Evolutionary conservation across 2,888 invertebrate genomes (phyloP).

Genomic region (Apodemia duryi): DNA sequence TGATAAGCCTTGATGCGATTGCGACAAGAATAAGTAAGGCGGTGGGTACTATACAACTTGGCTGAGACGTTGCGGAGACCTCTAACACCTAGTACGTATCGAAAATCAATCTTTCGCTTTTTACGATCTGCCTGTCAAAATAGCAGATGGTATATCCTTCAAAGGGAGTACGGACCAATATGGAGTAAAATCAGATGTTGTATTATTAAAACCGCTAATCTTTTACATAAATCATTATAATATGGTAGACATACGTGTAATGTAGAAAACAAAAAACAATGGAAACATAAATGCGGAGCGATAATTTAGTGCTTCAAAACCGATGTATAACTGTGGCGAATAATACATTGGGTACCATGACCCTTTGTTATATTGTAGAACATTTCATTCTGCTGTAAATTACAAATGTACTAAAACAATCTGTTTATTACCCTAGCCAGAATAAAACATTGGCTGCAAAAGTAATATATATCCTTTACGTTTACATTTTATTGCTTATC

Average conservation of each 20-base stretch:
- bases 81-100: too few species aligned
- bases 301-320: conserved; percentile 5
- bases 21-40: too few species aligned
- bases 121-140: too few species aligned
- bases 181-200: too few species aligned
- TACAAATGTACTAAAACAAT: conserved; percentile 13
- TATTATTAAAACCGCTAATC: too few species aligned
- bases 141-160: too few species aligned
- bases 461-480: not conserved
- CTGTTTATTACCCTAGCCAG: conserved; percentile 2
- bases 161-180: too few species aligned
- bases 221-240: too few species aligned
- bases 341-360: not conserved
- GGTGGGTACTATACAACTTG: too few species aligned
- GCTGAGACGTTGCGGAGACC: too few species aligned
- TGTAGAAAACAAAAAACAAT: not conserved
- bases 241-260: not conserved
- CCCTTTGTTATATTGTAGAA: conserved; percentile 1
- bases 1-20: too few species aligned
- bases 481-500: not conserved
- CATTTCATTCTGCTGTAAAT: conserved; percentile 10
- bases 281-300: not conserved
- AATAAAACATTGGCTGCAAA: not conserved
- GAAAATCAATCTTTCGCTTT: too few species aligned
- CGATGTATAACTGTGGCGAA: conserved; percentile 1